Conservation (phyloP, 2,888 invertebrate species). For the Spicauda simplicius region DNA sequence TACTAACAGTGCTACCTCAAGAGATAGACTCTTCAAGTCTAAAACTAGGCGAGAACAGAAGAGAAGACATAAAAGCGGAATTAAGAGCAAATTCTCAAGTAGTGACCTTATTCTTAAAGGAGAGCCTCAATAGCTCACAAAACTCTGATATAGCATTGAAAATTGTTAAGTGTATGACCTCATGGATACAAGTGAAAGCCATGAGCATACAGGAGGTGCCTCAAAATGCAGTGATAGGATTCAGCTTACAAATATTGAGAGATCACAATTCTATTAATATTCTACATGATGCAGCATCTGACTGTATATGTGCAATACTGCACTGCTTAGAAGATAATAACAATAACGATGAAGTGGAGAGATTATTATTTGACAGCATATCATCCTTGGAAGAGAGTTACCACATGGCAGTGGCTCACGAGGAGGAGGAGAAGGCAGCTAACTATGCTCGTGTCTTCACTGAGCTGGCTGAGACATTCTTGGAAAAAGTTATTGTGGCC, state of each 20-base stretch:
- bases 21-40: slow-evolving; percentile 94
- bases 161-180: slow-evolving; percentile 94
- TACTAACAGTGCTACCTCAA: slow-evolving; percentile 97
- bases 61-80: slow-evolving; percentile 93
- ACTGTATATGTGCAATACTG: slow-evolving; percentile 94
- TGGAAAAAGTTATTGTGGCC: slow-evolving; percentile 91
- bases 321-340: slow-evolving; percentile 92
- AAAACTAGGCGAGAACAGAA: slow-evolving; percentile 95
- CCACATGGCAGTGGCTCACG: slow-evolving; percentile 95
- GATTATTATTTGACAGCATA: slow-evolving; percentile 92
- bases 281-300: slow-evolving; percentile 95
- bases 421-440: slow-evolving; percentile 96
- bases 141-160: slow-evolving; percentile 89
- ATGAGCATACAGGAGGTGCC: slow-evolving; percentile 90
- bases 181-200: slow-evolving; percentile 95
- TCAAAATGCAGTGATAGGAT: slow-evolving; percentile 89
- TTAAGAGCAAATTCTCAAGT: slow-evolving; percentile 90
- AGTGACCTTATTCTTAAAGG: slow-evolving; percentile 92
- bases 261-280: slow-evolving; percentile 85
- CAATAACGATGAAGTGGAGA: slow-evolving; percentile 89
- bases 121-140: slow-evolving; percentile 88
- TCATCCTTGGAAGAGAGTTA: slow-evolving; percentile 93
- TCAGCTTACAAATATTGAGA: slow-evolving; percentile 89
- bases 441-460: slow-evolving; percentile 98
- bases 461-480: slow-evolving; percentile 95